Conservation (phyloP, 2,113 vertebrate genomes). For the Crotalus viridis region DNA sequence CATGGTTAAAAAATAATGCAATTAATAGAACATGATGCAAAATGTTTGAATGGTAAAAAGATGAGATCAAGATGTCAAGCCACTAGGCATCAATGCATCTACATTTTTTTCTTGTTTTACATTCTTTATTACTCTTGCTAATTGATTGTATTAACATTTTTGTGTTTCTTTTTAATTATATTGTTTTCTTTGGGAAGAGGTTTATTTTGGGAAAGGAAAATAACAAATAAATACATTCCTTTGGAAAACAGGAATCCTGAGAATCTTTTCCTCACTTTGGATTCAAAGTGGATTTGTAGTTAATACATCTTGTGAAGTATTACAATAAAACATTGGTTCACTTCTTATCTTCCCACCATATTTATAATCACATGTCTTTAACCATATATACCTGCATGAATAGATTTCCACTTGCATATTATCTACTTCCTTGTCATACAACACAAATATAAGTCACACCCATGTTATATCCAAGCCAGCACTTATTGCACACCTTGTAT, state of each 20-base stretch:
- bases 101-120: background rate
- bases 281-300: background rate
- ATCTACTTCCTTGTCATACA: background rate
- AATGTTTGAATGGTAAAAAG: background rate
- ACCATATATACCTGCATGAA: background rate
- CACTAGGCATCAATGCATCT: background rate
- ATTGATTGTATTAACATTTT: background rate
- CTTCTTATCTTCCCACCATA: background rate
- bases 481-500: background rate
- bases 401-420: background rate
- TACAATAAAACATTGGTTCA: background rate
- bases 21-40: background rate
- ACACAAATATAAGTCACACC: background rate
- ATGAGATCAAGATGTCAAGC: background rate
- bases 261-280: background rate
- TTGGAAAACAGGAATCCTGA: background rate
- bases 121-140: background rate
- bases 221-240: background rate
- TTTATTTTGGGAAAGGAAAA: background rate
- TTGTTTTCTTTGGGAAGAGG: background rate
- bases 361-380: background rate
- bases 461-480: background rate
- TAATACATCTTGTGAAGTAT: background rate
- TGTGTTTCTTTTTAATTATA: background rate
- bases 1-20: background rate